Conservation (phyloP, 2,113 vertebrate species). For the Dipodomys stephensi region DNA sequence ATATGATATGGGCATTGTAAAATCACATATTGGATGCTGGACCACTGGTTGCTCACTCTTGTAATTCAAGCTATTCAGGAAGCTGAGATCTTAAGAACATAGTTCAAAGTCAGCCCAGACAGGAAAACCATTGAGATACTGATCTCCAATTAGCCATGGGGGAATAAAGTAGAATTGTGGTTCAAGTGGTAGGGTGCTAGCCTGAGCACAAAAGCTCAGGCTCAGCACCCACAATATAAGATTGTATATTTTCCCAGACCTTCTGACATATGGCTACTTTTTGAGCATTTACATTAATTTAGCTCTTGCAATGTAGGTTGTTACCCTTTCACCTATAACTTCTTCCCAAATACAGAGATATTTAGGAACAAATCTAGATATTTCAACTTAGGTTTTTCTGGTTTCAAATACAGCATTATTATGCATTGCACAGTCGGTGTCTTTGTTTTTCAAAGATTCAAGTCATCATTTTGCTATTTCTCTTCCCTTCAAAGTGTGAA, state of each 20-base stretch:
- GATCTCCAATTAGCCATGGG: too few relatives aligned
- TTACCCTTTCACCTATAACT: neutral
- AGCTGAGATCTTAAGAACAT: too few relatives aligned
- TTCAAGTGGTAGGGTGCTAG: too few relatives aligned
- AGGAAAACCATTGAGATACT: too few relatives aligned
- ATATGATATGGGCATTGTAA: neutral
- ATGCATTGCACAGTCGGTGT: neutral
- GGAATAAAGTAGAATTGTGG: too few relatives aligned
- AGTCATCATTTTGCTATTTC: too few relatives aligned
- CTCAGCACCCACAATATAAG: too few relatives aligned
- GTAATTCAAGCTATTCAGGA: too few relatives aligned
- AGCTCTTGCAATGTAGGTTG: neutral
- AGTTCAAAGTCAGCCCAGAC: too few relatives aligned
- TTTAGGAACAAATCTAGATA: neutral
- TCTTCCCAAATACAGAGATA: neutral
- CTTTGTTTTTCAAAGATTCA: neutral
- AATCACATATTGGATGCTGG: neutral
- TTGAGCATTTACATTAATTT: neutral
- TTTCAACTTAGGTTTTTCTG: constrained; percentile 8
- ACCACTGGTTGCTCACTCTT: too few relatives aligned
- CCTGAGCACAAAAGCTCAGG: too few relatives aligned
- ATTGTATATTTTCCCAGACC: neutral
- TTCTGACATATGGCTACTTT: neutral
- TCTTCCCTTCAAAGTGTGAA: too few relatives aligned
- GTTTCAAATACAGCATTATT: neutral